These are phyloP conservation scores for Scaptomyza tumidula DNA, from an alignment of 2,888 invertebrate genomes.

Conservation along the genomic window DNA sequence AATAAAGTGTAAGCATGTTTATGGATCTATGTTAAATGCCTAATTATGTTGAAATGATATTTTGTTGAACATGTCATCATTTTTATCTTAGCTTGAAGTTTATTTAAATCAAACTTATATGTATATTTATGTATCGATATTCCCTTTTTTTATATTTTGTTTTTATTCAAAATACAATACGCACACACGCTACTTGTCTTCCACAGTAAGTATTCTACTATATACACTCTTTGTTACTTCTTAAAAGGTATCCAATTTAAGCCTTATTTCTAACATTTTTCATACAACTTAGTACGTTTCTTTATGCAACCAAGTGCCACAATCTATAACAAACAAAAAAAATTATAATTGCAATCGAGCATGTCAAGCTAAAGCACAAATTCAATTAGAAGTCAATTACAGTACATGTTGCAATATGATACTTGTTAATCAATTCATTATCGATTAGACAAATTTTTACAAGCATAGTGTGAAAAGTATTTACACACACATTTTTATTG, in stretches of 20 bases:
- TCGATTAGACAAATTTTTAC: conserved; percentile 59
- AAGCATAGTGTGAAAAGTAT: conserved; percentile 31
- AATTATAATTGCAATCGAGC: conserved; percentile 21
- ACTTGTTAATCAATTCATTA: conserved; percentile 29
- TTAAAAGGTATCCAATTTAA: conserved; percentile 5
- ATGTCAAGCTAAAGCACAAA: conserved; percentile 36
- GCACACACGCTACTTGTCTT: conserved; percentile 58
- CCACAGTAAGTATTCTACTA: conserved; percentile 53
- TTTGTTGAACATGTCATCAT: conserved; percentile 77
- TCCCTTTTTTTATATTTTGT: conserved; percentile 31
- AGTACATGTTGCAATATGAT: conserved; percentile 35
- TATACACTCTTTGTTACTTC: conserved; percentile 19
- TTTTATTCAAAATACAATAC: conserved; percentile 42
- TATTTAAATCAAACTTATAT: conserved; percentile 4
- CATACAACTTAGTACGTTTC: conserved; percentile 43
- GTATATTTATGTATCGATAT: conserved; percentile 17
- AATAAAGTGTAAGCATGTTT: conserved; percentile 27
- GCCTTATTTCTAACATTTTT: conserved; percentile 17
- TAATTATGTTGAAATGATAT: conserved; percentile 68
- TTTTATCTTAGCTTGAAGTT: conserved; percentile 43
- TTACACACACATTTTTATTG: conserved; percentile 45
- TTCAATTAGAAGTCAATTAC: conserved; percentile 60
- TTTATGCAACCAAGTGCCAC: conserved; percentile 76
- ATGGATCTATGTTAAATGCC: conserved; percentile 54
- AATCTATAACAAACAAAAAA: conserved; percentile 32